phyloP scores from a whole-genome alignment of 2,797 vertebrate species.

The Acrocephalus scirpaceus region DNA sequence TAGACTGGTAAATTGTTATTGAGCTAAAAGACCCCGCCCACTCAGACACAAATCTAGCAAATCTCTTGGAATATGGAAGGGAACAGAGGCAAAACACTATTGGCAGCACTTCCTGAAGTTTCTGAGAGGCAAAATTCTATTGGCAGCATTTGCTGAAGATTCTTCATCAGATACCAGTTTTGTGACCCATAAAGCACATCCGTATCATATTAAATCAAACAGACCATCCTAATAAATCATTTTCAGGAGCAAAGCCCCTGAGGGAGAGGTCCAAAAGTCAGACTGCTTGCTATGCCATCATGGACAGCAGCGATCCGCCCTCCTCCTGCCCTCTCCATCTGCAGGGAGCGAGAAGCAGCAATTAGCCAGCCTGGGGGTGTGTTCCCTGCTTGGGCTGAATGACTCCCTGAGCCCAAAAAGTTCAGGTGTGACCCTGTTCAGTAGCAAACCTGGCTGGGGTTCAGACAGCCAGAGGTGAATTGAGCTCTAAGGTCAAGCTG shows the following conservation, averaged over 20 bases:
- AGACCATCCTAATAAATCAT: not conserved
- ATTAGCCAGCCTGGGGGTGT: not conserved
- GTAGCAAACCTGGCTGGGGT: not conserved
- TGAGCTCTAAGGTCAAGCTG: not conserved
- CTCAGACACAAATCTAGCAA: not conserved
- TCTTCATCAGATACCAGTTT: not conserved
- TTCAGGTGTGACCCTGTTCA: not conserved
- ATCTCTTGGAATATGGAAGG: not conserved
- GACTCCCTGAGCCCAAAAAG: not conserved
- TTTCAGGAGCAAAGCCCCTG: not conserved
- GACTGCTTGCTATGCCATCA: not conserved
- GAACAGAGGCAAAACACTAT: not conserved
- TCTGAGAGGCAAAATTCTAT: not conserved
- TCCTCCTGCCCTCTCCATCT: slow-evolving; percentile 29
- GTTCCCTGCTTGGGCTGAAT: not conserved
- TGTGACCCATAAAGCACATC: not conserved
- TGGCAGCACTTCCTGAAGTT: not conserved
- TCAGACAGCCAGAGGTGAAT: not conserved
- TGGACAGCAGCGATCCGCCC: rapidly evolving
- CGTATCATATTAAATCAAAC: not conserved
- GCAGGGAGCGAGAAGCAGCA: not conserved
- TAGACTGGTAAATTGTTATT: not conserved
- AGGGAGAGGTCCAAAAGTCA: slow-evolving; percentile 20
- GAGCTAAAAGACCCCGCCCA: not conserved
- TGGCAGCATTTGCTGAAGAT: not conserved